Conservation (phyloP, 2,113 vertebrate genomes). For the Leptodactylus fuscus region DNA sequence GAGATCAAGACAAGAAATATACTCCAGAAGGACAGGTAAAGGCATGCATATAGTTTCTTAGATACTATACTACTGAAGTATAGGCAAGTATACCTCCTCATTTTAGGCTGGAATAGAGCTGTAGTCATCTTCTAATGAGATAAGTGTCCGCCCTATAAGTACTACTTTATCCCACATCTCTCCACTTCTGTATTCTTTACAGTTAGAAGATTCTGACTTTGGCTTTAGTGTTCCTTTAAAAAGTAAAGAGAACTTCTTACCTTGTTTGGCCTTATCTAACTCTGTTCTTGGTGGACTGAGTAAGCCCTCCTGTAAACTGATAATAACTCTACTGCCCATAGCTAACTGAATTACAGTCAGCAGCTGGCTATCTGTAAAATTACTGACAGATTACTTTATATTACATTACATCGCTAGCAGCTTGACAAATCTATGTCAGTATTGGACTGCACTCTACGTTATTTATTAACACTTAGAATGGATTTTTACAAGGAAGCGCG, state of each 20-base stretch:
- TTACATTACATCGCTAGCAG: not conserved
- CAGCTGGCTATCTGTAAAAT: conserved; percentile 7
- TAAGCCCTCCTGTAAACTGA: not conserved
- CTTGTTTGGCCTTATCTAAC: conserved; percentile 1
- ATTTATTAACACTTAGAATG: not conserved
- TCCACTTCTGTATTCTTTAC: not conserved
- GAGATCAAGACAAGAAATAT: no score
- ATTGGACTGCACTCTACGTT: not conserved
- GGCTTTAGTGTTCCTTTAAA: not conserved
- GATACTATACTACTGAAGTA: no score
- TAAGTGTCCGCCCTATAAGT: no score
- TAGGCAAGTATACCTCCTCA: no score
- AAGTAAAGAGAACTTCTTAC: not conserved
- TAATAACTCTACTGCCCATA: conserved; percentile 4
- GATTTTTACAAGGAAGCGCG: not conserved
- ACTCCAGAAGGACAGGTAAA: no score
- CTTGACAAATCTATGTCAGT: conserved; percentile 14
- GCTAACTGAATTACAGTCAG: conserved; percentile 17
- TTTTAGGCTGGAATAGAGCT: no score
- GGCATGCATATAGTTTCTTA: no score
- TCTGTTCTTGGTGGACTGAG: not conserved
- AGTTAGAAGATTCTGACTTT: no score
- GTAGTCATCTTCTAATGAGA: no score
- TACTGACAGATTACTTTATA: conserved; percentile 17
- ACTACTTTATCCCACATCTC: no score